These are phyloP conservation scores for Pogonocichla stellata DNA, from an alignment of 2,113 vertebrate genomes.

Conservation along the genomic window DNA sequence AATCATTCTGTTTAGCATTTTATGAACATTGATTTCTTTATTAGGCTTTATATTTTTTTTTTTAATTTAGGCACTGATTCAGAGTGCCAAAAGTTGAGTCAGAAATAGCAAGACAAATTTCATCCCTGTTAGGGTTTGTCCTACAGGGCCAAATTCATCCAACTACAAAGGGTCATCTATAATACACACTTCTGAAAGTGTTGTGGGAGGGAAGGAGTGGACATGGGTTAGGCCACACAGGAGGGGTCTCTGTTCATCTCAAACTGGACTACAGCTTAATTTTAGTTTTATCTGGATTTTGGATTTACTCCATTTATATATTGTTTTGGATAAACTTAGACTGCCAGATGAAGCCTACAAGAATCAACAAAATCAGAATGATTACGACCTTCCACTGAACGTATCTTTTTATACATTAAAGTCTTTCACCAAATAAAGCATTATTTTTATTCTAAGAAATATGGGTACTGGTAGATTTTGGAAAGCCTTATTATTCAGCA, in stretches of 20 bases:
- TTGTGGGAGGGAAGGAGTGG: not conserved
- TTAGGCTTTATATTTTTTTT: not conserved
- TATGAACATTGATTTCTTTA: not conserved
- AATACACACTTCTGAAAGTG: not conserved
- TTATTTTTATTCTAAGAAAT: not conserved
- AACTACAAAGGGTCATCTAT: not conserved
- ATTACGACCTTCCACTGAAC: not conserved
- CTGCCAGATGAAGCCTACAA: not conserved
- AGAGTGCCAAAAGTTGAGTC: not conserved
- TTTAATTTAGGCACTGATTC: not conserved
- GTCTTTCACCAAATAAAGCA: not conserved
- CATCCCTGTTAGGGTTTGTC: not conserved
- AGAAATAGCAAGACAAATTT: not conserved
- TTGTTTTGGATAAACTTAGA: not conserved
- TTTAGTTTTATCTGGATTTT: not conserved
- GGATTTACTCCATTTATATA: not conserved
- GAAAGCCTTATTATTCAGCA: not conserved
- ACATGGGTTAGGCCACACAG: not conserved
- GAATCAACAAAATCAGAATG: not conserved
- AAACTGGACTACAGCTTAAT: not conserved
- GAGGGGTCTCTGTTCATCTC: not conserved
- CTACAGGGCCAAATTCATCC: not conserved
- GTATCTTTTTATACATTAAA: not conserved
- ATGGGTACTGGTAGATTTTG: not conserved
- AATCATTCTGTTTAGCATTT: not conserved